A percentile compares a stretch with the other conserved stretches of the same genome.
These are phyloP conservation scores for Drosophila bipectinata DNA, from an alignment of 1,140 invertebrate species.

Conservation along the genomic window DNA sequence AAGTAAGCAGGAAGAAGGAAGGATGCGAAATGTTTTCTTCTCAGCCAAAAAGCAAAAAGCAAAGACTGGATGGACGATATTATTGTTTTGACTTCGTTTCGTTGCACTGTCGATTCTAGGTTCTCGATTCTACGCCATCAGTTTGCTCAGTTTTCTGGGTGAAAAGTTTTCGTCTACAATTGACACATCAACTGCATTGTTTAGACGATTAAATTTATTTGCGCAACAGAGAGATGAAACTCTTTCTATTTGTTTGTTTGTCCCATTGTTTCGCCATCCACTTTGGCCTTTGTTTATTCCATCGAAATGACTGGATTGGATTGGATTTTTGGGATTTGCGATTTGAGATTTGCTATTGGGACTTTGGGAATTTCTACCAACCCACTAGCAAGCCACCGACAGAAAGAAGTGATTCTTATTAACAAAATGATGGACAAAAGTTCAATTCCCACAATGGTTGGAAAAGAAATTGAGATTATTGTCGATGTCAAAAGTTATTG, in stretches of 20 bases:
- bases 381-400: neutral
- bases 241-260: slow-evolving; percentile 22
- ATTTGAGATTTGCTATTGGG: slow-evolving; percentile 8
- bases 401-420: slow-evolving; percentile 45
- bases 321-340: slow-evolving; percentile 32
- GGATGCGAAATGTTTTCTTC: slow-evolving; percentile 4
- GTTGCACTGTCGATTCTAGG: too few species aligned
- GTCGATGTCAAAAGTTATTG: slow-evolving; percentile 31
- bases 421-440: slow-evolving; percentile 37
- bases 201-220: slow-evolving; percentile 63
- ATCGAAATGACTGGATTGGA: slow-evolving; percentile 15
- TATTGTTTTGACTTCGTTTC: slow-evolving; percentile 16
- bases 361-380: slow-evolving; percentile 17
- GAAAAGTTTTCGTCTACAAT: slow-evolving; percentile 48
- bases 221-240: slow-evolving; percentile 25
- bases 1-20: slow-evolving; percentile 14
- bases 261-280: slow-evolving; percentile 40
- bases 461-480: slow-evolving; percentile 16
- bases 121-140: neutral
- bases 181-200: slow-evolving; percentile 72
- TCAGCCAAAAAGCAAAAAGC: neutral
- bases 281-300: slow-evolving; percentile 28
- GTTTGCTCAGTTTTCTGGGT: slow-evolving; percentile 3
- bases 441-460: neutral
- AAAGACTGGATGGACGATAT: slow-evolving; percentile 17